A percentile compares a stretch with the other conserved stretches of the same genome.
phyloP scores from a whole-genome alignment of 2,113 vertebrate species.

The Gymnarchus niloticus region DNA sequence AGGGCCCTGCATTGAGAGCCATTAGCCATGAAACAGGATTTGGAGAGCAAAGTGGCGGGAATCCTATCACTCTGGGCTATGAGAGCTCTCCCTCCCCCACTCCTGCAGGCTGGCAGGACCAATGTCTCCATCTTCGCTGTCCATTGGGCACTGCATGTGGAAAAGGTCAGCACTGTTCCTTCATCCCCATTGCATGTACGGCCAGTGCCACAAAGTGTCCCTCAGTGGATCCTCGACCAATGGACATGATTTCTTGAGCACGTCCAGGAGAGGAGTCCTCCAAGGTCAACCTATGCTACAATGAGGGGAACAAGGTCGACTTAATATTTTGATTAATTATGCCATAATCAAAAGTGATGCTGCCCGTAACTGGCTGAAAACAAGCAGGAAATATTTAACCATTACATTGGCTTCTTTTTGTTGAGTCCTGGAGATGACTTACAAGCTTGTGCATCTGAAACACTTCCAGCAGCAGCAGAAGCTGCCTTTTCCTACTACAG shows the following conservation, averaged over 20 bases:
- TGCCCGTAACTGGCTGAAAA: not conserved
- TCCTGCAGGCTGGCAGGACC: not conserved
- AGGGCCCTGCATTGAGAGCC: conserved; percentile 38
- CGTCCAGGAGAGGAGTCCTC: not conserved
- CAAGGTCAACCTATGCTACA: not conserved
- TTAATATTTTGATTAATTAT: not conserved
- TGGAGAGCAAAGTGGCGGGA: conserved; percentile 47
- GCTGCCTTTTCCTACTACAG: conserved; percentile 23
- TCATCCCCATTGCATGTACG: not conserved
- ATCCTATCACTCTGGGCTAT: conserved; percentile 36
- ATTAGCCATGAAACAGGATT: conserved; percentile 53
- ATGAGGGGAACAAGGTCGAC: not conserved
- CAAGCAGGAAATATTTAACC: not conserved
- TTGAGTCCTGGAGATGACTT: not conserved
- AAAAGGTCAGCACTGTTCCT: conserved; percentile 1
- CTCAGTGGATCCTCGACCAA: not conserved
- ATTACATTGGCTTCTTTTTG: not conserved
- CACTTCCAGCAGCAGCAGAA: conserved; percentile 23
- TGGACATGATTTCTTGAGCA: not conserved
- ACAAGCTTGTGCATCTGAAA: not conserved
- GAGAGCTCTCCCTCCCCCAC: conserved; percentile 27
- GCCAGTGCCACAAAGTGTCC: not conserved
- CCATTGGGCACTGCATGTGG: not conserved
- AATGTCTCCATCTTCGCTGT: not conserved
- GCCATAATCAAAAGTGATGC: not conserved